Evolutionary conservation across 1,140 invertebrate species (phyloP).

Genomic region (Meteorus sp.): DNA sequence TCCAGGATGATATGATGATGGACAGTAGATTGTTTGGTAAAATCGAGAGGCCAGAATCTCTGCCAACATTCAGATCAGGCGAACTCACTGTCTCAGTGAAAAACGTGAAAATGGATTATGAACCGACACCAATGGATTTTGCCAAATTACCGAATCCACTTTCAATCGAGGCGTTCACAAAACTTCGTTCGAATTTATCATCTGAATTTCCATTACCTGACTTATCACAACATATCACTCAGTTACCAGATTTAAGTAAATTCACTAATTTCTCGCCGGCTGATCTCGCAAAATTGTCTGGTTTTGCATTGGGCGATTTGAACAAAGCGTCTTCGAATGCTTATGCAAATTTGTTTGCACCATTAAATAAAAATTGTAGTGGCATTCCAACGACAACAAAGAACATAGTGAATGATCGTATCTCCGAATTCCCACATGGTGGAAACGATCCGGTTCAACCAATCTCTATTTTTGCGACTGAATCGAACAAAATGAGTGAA

Average conservation of each 20-base stretch:
- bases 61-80: conserved; percentile 51
- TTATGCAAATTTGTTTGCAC: conserved; percentile 54
- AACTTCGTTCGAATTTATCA: conserved; percentile 24
- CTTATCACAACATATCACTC: conserved; percentile 48
- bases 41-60: conserved; percentile 38
- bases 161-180: conserved; percentile 28
- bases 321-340: conserved; percentile 50
- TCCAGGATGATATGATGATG: conserved; percentile 39
- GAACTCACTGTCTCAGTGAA: conserved; percentile 55
- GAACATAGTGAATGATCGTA: conserved; percentile 18
- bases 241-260: conserved; percentile 46
- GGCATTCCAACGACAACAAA: conserved; percentile 16
- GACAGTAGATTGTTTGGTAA: conserved; percentile 30
- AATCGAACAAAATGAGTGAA: conserved; percentile 33
- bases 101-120: conserved; percentile 50
- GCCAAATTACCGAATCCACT: conserved; percentile 40
- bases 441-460: conserved; percentile 9
- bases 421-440: conserved; percentile 5
- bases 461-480: not conserved
- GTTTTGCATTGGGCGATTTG: conserved; percentile 52
- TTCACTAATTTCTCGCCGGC: conserved; percentile 45
- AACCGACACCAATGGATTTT: conserved; percentile 47
- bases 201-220: conserved; percentile 50
- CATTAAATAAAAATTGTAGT: conserved; percentile 45
- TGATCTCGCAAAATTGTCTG: conserved; percentile 50